These are phyloP conservation scores for Acheta domesticus DNA, from an alignment of 2,888 invertebrate genomes.

Conservation along the genomic window DNA sequence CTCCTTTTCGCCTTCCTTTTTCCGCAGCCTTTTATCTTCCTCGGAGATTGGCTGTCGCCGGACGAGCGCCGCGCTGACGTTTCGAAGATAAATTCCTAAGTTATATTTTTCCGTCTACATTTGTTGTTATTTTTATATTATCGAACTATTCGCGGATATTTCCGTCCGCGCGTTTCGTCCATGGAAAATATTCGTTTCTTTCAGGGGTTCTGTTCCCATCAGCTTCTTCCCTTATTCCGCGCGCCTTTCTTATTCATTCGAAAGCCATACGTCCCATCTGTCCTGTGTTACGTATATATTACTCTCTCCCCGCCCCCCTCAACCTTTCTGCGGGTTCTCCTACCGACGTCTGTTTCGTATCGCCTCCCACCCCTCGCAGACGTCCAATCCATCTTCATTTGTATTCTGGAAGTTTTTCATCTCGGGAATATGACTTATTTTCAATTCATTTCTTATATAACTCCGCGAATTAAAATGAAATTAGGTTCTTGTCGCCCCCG, in stretches of 20 bases:
- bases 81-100: neutral
- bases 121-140: neutral
- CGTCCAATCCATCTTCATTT: slow-evolving; percentile 18
- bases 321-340: too few species aligned
- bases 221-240: neutral
- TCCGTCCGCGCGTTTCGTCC: too few species aligned
- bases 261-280: too few species aligned
- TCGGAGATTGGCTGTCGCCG: neutral
- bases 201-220: too few species aligned
- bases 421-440: neutral
- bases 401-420: slow-evolving; percentile 5
- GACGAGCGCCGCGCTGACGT: neutral
- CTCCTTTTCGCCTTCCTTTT: neutral
- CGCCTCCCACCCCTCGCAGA: neutral
- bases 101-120: neutral
- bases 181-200: too few species aligned
- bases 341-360: neutral
- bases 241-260: neutral
- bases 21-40: neutral
- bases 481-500: neutral
- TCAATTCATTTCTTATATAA: slow-evolving; percentile 1
- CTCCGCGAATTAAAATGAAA: slow-evolving; percentile 9
- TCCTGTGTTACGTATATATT: too few species aligned
- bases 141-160: neutral
- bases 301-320: too few species aligned